Evolutionary conservation across 2,113 vertebrate species (phyloP).

Genomic region (Poecilia latipinna): DNA sequence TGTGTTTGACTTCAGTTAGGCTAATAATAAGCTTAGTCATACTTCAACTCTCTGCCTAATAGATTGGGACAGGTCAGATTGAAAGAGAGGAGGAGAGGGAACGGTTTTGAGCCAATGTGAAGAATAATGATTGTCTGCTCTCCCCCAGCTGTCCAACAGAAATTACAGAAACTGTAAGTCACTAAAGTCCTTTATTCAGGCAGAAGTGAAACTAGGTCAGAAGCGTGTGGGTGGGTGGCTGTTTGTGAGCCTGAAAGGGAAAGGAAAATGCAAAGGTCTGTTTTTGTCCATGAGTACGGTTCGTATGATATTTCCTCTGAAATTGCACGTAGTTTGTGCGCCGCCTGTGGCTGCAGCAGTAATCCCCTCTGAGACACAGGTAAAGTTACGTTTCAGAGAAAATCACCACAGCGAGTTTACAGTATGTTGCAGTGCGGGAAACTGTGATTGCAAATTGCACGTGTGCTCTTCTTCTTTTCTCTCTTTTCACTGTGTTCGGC

Average conservation of each 20-base stretch:
- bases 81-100: constrained; percentile 14
- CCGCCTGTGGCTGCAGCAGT: constrained; percentile 4
- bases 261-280: neutral
- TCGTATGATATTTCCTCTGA: neutral
- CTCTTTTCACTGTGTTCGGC: constrained; percentile 9
- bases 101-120: constrained; percentile 17
- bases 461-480: constrained; percentile 14
- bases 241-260: constrained; percentile 4
- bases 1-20: constrained; percentile 28
- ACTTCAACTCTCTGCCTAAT: constrained; percentile 19
- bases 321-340: constrained; percentile 7
- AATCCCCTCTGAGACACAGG: constrained; percentile 3
- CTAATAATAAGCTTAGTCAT: constrained; percentile 41
- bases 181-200: constrained; percentile 63
- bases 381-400: constrained; percentile 2
- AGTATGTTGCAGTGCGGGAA: neutral
- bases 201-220: constrained; percentile 61
- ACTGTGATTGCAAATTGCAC: constrained; percentile 9
- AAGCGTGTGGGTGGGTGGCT: constrained; percentile 10
- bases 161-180: constrained; percentile 55
- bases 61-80: constrained; percentile 12
- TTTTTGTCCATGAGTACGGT: neutral
- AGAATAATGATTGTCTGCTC: constrained; percentile 40
- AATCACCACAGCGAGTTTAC: neutral
- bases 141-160: constrained; percentile 43